phyloP scores from a whole-genome alignment of 2,113 vertebrate genomes.

The Thymallus thymallus region DNA sequence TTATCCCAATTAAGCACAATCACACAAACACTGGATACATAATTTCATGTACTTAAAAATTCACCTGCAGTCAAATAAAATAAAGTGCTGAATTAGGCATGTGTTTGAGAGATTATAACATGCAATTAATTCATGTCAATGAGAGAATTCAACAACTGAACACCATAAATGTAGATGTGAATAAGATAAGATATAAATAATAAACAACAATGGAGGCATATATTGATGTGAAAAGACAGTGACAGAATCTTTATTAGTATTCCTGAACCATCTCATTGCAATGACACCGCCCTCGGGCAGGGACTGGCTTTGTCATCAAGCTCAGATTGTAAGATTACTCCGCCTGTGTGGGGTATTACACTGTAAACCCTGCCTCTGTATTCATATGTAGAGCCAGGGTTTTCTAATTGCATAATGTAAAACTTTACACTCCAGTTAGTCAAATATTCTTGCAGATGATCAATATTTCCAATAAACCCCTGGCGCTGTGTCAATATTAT shows the following conservation, averaged over 20 bases:
- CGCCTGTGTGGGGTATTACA: background rate
- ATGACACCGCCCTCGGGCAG: background rate
- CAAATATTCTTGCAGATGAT: background rate
- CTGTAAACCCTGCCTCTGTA: background rate
- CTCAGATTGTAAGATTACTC: background rate
- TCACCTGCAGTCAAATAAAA: conserved; percentile 3
- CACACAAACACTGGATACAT: background rate
- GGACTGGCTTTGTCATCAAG: background rate
- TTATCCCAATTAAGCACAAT: background rate
- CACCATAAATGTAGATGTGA: background rate
- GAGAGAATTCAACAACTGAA: background rate
- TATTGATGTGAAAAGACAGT: background rate
- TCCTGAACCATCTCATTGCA: background rate
- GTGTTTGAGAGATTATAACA: background rate
- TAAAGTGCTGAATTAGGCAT: conserved; percentile 14
- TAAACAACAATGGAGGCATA: background rate
- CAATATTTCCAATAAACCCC: background rate
- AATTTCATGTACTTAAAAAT: background rate
- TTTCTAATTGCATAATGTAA: background rate
- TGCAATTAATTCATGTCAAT: background rate
- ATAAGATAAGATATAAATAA: no score
- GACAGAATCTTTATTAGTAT: background rate
- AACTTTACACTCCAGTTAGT: background rate
- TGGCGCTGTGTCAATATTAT: background rate
- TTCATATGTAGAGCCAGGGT: background rate